Evolutionary conservation across 2,797 vertebrate species (phyloP).

Genomic region (Propithecus perrieri): DNA sequence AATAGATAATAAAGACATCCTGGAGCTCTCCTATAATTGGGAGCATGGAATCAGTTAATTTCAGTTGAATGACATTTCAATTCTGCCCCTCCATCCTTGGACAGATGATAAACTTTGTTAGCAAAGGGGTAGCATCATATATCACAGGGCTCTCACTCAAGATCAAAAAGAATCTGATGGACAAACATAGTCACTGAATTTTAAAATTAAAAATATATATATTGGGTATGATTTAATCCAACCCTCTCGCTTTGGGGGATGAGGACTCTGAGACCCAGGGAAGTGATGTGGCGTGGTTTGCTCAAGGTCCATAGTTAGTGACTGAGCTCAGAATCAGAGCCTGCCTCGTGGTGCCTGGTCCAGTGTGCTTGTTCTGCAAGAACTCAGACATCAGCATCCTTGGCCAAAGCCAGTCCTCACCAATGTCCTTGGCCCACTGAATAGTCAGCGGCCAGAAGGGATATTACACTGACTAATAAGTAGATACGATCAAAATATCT

Average conservation of each 20-base stretch:
- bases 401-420: neutral
- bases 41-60: neutral
- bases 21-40: neutral
- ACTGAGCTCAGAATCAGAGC: neutral
- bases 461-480: neutral
- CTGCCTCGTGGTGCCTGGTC: accelerated
- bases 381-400: neutral
- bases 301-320: neutral
- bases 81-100: neutral
- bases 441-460: neutral
- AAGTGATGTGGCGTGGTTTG: accelerated
- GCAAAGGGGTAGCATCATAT: neutral
- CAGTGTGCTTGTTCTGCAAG: neutral
- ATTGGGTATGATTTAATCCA: neutral
- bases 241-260: neutral
- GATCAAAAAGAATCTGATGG: neutral
- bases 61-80: neutral
- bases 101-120: neutral
- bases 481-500: neutral
- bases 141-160: neutral
- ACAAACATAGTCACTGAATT: neutral
- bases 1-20: neutral
- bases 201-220: neutral
- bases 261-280: neutral
- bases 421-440: neutral